Base-by-base conservation (phyloP, 2,113 vertebrate genomes). In the Rhinolophus ferrumequinum region DNA sequence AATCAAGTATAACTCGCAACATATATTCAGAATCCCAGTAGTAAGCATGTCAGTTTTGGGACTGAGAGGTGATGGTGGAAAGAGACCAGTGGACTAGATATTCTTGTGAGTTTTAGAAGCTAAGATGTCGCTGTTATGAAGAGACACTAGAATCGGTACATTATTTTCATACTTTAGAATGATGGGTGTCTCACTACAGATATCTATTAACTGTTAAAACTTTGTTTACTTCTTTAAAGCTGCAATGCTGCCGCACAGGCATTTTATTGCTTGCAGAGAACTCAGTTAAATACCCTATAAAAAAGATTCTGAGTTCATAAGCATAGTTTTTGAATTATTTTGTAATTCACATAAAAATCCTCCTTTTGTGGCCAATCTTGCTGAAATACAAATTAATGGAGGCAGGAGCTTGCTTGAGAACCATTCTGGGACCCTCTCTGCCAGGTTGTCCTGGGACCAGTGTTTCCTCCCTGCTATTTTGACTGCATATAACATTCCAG, bases 381-480 rank as follows among this genome's bases (percentile, higher is more conserved):
- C 11, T 44, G 41, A 76, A 62, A 44, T 76, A 12, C n/a, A 88
- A 28, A 54, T 75, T 6, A 83, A 7, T 1, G 44, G 85, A 62
- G 62, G 41, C 14, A n/a, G 54, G 44, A n/a, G n/a, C 9, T 56
- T 64, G 22, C n/a, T 60, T 35, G 15, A 82, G 79, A 85, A 8
- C 22, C 22, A 4, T 21, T 30, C 70, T 47, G 58, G 58, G 10
- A 5, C 58, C 64, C 10, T 60, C 10, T 60, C 33, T 4, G 41
- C 33, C 11, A 0, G 7, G 26, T 26, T 4, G 26, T 33, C 33
- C 12, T 62, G 30, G 73, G 47, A 18, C 67, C 14, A 3, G 26
- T 0, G 3, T n/a, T 58, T 7, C 35, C 12, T 16, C 28, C 33
- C 24, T n/a, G 21, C 2, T n/a, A 3, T 86, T 76, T 67, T 54